Percentiles rank a stretch among this genome's conserved stretches.
Evolutionary conservation across 1,140 invertebrate species (phyloP).

Genomic region (Leptonema lineaticorne): DNA sequence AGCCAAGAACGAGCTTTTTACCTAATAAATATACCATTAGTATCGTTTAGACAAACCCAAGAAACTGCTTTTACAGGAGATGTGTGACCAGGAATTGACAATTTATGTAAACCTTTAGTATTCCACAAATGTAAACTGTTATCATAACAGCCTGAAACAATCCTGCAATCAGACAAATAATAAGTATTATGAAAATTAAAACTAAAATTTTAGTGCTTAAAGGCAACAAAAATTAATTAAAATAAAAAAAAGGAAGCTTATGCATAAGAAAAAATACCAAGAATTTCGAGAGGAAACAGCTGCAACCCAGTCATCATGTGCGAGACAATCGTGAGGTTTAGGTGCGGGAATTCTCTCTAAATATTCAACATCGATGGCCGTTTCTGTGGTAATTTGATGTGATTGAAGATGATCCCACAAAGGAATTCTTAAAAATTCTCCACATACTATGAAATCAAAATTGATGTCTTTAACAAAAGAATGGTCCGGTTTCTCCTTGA

Average conservation of each 20-base stretch:
- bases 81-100: slow-evolving; percentile 83
- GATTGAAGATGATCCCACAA: slow-evolving; percentile 71
- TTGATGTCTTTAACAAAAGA: slow-evolving; percentile 59
- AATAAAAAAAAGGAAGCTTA: no score
- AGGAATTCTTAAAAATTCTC: slow-evolving; percentile 72
- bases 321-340: slow-evolving; percentile 83
- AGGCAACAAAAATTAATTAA: slow-evolving; percentile 2
- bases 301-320: slow-evolving; percentile 96
- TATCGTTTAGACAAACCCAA: slow-evolving; percentile 74
- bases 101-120: slow-evolving; percentile 76
- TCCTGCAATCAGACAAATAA: slow-evolving; percentile 59
- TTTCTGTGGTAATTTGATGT: slow-evolving; percentile 69
- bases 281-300: slow-evolving; percentile 72
- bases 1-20: no score
- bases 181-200: not conserved
- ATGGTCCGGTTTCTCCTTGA: slow-evolving; percentile 63
- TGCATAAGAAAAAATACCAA: slow-evolving; percentile 59
- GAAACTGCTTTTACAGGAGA: slow-evolving; percentile 83
- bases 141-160: slow-evolving; percentile 94
- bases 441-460: slow-evolving; percentile 87
- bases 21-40: slow-evolving; percentile 73
- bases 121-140: slow-evolving; percentile 90
- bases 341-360: slow-evolving; percentile 85
- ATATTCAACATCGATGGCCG: slow-evolving; percentile 86
- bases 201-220: not conserved